These are phyloP conservation scores for Cyaniris semiargus DNA, from an alignment of 2,888 invertebrate genomes.

Conservation along the genomic window DNA sequence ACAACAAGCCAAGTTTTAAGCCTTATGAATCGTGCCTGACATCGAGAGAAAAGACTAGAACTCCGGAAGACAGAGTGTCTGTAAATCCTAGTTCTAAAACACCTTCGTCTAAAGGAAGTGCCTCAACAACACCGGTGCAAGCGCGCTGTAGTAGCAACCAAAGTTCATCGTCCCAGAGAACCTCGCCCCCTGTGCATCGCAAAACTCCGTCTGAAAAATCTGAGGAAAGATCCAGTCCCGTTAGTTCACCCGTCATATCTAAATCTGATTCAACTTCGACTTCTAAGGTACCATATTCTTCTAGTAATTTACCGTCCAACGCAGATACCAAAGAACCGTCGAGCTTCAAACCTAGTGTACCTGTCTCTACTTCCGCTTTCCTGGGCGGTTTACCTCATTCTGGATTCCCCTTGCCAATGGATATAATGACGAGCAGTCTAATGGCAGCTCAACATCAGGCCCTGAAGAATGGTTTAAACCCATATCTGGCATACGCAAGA, in stretches of 20 bases:
- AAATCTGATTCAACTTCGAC: constrained; percentile 75
- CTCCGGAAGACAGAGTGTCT: constrained; percentile 83
- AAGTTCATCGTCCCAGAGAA: constrained; percentile 85
- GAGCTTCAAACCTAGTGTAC: constrained; percentile 83
- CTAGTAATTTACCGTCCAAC: constrained; percentile 81
- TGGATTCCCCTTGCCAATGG: constrained; percentile 85
- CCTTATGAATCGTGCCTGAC: constrained; percentile 86
- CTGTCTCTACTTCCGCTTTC: constrained; percentile 80
- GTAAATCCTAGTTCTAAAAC: constrained; percentile 78
- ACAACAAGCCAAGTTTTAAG: constrained; percentile 85
- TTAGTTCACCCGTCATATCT: constrained; percentile 64
- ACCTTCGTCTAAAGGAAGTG: constrained; percentile 79
- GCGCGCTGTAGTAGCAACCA: constrained; percentile 88
- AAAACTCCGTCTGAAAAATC: constrained; percentile 82
- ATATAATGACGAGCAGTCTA: constrained; percentile 87
- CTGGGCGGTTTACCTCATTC: constrained; percentile 82
- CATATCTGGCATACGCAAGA: constrained; percentile 92
- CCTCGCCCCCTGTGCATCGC: constrained; percentile 79
- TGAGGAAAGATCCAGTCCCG: constrained; percentile 70
- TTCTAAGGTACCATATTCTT: constrained; percentile 81
- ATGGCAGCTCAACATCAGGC: constrained; percentile 88
- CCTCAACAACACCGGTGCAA: constrained; percentile 74
- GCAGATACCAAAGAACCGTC: constrained; percentile 86
- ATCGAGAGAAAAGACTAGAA: constrained; percentile 83
- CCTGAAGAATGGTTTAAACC: constrained; percentile 87